A percentile compares a stretch with the other conserved stretches of the same genome.
Conservation (phyloP, 2,797 vertebrate species). For the Falco cherrug region DNA sequence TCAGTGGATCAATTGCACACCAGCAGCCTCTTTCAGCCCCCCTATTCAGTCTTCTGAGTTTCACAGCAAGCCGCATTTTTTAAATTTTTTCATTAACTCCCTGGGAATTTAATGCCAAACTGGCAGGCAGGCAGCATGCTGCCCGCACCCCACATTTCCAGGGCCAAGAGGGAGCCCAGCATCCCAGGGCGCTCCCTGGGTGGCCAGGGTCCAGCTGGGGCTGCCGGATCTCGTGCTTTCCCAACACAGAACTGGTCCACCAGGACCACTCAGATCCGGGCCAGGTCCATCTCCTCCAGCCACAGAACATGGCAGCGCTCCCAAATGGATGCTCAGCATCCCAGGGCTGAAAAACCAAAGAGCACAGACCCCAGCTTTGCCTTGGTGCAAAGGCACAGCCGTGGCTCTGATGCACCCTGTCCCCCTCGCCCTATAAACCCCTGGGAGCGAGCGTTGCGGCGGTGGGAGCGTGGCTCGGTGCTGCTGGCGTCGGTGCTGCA, state of each 20-base stretch:
- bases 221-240: not conserved
- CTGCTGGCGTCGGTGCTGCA: accelerated
- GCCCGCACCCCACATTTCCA: not conserved
- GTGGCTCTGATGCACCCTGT: accelerated
- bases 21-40: not conserved
- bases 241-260: accelerated
- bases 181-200: not conserved
- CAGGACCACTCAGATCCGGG: accelerated
- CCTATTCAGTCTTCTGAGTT: accelerated
- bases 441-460: accelerated
- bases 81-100: not conserved
- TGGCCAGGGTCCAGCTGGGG: accelerated
- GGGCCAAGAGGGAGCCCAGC: not conserved
- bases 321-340: accelerated
- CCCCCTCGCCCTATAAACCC: accelerated
- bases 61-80: accelerated
- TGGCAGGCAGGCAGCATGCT: accelerated
- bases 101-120: accelerated
- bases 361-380: not conserved
- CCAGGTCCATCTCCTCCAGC: not conserved
- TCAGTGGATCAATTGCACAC: not conserved
- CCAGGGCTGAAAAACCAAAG: not conserved
- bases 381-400: accelerated
- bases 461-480: accelerated
- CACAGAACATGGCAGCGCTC: accelerated